Evolutionary conservation across 2,113 vertebrate genomes (phyloP), one percentile per base, ranked within the genome.

Genomic region (Tupaia chinensis): DNA sequence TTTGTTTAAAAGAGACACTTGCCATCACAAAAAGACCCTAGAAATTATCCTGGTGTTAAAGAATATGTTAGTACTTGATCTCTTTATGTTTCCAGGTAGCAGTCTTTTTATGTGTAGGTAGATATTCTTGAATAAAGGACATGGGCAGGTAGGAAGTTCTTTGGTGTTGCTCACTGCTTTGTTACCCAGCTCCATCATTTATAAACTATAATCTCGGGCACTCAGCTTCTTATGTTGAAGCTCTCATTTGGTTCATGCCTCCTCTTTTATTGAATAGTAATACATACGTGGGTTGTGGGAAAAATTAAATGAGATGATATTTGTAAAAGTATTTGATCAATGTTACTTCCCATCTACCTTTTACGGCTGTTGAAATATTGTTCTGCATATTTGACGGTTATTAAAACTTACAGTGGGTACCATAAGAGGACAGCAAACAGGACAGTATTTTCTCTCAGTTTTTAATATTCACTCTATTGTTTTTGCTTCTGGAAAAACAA

Each of bases 1-100:
- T 95, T 17, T 69, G 22, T 89, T 91, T 89, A 72, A 83, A 89
- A 87, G 72, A 72, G 60, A 92, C 23, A 66, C 25, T 80, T 89
- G 19, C 10, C 72, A 73, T 74, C 27, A 68, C 53, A 27, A 74
- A 91, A 89, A 89, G 87, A 17, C 74, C 72, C 23, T 69, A 12
- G 13, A 80, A 74, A 93, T 85, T 84, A 88, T 82, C 22, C 58
- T 81, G 58, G 78, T n/a, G 29, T 74, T 78, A 66, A 93, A 91
- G 70, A 89, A 44, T 7, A 61, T 84, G 90, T 63, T 15, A 20
- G 3, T 34, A 74, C 32, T 94, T 89, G 73, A 80, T 85, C 89
- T 65, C 85, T 66, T 79, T 87, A 68, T 32, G 23, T 32, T 32
- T 73, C 14, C 25, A 73, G 32, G 16, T 22, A 68, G 60, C 22